phyloP scores from a whole-genome alignment of 2,888 invertebrate genomes.

The Allygus modestus region DNA sequence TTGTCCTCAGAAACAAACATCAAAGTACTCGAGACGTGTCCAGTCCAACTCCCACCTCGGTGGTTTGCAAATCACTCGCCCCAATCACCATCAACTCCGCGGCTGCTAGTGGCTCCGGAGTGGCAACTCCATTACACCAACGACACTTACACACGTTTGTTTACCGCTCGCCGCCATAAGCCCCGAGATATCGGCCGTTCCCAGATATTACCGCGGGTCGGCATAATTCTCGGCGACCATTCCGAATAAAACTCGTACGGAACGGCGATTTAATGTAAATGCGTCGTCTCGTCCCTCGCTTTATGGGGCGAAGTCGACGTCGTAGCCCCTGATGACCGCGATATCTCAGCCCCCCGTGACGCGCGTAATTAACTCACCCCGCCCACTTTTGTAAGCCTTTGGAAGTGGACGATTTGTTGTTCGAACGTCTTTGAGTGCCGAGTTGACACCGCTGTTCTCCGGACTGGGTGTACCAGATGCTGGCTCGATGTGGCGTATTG shows the following conservation, averaged over 20 bases:
- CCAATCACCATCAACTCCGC: neutral
- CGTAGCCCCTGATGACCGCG: slow-evolving; percentile 21
- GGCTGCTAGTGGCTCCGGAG: neutral
- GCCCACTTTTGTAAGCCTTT: slow-evolving; percentile 49
- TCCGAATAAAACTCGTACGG: slow-evolving; percentile 59
- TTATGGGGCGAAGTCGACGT: slow-evolving; percentile 37
- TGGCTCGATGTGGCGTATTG: no score
- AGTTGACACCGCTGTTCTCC: neutral
- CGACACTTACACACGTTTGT: slow-evolving; percentile 41
- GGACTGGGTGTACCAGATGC: neutral
- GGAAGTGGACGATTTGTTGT: slow-evolving; percentile 34
- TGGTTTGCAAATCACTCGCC: slow-evolving; percentile 4
- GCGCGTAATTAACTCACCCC: slow-evolving; percentile 52
- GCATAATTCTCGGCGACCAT: slow-evolving; percentile 58
- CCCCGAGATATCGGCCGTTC: slow-evolving; percentile 38
- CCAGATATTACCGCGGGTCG: slow-evolving; percentile 45
- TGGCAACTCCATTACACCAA: slow-evolving; percentile 25
- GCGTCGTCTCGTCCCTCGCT: slow-evolving; percentile 21
- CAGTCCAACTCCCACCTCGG: neutral
- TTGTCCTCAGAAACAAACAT: no score
- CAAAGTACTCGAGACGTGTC: neutral
- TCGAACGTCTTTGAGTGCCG: slow-evolving; percentile 32
- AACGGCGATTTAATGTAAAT: slow-evolving; percentile 63
- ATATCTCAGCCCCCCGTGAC: slow-evolving; percentile 43
- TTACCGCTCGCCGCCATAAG: slow-evolving; percentile 42